phyloP scores from a whole-genome alignment of 2,113 vertebrate species.

The Pontoporia blainvillei region DNA sequence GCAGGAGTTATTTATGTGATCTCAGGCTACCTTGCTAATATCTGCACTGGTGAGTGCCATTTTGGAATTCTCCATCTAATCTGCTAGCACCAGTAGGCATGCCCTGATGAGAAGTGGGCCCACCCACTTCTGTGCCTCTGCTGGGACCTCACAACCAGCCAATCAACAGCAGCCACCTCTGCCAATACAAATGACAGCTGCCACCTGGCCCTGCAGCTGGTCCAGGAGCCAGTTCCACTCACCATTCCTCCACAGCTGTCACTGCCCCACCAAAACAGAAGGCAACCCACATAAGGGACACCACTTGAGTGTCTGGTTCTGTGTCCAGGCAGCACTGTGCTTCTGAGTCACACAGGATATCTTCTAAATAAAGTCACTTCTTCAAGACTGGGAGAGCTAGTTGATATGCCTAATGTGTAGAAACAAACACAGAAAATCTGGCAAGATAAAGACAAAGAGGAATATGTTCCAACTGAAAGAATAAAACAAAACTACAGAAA shows the following conservation, averaged over 20 bases:
- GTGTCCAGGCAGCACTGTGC: not conserved
- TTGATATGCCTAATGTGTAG: not conserved
- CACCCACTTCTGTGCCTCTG: not conserved
- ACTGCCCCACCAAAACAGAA: not conserved
- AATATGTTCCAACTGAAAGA: not conserved
- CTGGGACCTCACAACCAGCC: not conserved
- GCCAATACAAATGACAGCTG: not conserved
- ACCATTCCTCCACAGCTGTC: not conserved
- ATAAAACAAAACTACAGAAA: not conserved
- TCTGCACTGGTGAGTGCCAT: not conserved
- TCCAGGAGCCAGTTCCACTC: not conserved
- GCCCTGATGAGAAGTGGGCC: too few relatives aligned
- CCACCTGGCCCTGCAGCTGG: not conserved
- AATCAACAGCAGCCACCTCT: accelerated
- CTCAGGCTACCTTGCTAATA: not conserved
- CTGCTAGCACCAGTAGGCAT: not conserved
- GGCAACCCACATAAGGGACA: not conserved
- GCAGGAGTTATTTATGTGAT: not conserved
- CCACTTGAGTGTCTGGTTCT: not conserved
- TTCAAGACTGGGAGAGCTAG: not conserved
- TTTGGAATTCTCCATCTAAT: not conserved
- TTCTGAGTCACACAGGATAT: not conserved
- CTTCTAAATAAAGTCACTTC: not conserved
- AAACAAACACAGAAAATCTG: not conserved
- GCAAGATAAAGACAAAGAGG: not conserved